Base-by-base conservation (phyloP, 2,888 invertebrate genomes). In the Agrotis segetum region DNA sequence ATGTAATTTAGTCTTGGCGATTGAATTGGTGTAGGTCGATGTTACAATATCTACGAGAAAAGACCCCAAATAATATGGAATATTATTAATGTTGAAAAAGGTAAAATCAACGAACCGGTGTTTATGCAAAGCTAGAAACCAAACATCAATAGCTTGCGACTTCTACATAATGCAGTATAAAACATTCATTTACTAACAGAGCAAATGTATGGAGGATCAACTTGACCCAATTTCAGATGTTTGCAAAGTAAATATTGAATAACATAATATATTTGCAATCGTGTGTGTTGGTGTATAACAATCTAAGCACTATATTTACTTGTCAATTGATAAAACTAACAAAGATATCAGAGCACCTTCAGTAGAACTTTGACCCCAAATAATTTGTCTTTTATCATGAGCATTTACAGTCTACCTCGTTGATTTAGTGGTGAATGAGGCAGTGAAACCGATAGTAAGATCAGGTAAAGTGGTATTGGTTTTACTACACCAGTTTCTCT, bases 181-280 rank as follows among this genome's bases (percentile, higher is more conserved):
- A 56, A 34, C 16, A 29, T 55, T 2, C n/a, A 47, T 29, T 11
- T 17, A 21, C 44, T 21, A 21, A 74, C 47, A 19, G 2, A 56
- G 52, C 34, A 46, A 53, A 61, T 29, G 5, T 40, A 21, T n/a
- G n/a, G 11, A 73, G 19, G 13, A 63, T 34, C 58, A 47, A 64
- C 81, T 80, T 77, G 80, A 77, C 77, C 80, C 29, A 52, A 74
- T 77, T 77, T 52, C 13, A 29, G 9, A 67, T 52, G 44, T 60
- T 68, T 63, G 24, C 59, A n/a, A 21, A 68, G 21, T 47, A 60
- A 75, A 80, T 65, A 80, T 77, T 60, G 24, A 61, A 47, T 16
- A 9, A 49, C 46, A 52, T 60, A 52, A 49, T 60, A 52, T 70
- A 78, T 78, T 81, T 71, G 66, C 71, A 29, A 78, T 49, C 46